Base-by-base conservation (phyloP, 2,113 vertebrate species). In the Promerops cafer region DNA sequence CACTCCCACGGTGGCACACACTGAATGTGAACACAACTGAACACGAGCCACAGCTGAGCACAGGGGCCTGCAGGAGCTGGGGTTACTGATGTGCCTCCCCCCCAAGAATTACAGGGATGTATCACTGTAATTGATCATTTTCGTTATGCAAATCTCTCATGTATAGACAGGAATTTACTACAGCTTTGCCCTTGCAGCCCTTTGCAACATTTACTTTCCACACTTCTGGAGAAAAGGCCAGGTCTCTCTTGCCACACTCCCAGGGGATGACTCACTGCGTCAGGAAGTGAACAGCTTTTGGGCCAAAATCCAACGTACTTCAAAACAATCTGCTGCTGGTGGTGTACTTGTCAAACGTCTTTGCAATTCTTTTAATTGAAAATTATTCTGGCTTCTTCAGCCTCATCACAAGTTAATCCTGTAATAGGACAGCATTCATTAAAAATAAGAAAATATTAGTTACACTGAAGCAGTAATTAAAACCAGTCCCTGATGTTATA, bases 401-500 rank as follows among this genome's bases (percentile, higher is more conserved):
- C 76, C 69, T 84, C 64, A 53, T 27, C 47, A 76, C 47, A 63
- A 81, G n/a, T 84, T 91, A 78, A 84, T 74, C 21, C 30, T 57
- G 15, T 76, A 84, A 78, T 24, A 83, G 61, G 91, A 90, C 40
- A 64, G 40, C 47, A 72, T 44, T 94, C 64, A 54, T 69, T 83
- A 69, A 91, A 95, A 96, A 76, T 83, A 93, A 64, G 84, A 72
- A 93, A 89, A 95, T 31, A 52, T 89, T 84, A 88, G 45, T 80
- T 80, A 57, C 52, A 31, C 61, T 74, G 59, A 69, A 94, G 80
- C 80, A n/a, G 28, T 91, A 90, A 90, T 68, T 77, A 91, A 93
- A 68, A 47, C n/a, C 49, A 49, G 33, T 70, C 86, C 85, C 95
- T 64, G 65, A 54, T 65, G 50, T 76, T 82, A 16, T 65, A 82